Evolutionary conservation across 2,888 invertebrate species (phyloP).

Genomic region (Acrobasis suavella): DNA sequence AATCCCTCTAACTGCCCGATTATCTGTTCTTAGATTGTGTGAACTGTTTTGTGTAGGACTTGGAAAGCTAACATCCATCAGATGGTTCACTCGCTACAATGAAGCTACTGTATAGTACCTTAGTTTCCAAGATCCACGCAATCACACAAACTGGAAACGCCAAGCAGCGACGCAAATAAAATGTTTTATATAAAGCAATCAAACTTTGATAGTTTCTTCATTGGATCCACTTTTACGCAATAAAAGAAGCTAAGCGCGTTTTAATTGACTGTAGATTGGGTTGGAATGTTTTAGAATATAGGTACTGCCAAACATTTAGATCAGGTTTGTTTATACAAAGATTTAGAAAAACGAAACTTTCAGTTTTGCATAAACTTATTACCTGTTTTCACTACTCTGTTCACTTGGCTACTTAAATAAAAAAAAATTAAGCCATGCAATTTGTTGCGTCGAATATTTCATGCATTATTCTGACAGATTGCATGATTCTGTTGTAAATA

Average conservation of each 20-base stretch:
- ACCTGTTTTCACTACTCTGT: too few relatives aligned
- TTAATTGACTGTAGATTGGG: too few relatives aligned
- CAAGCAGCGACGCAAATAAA: conserved; percentile 6
- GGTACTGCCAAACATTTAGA: too few relatives aligned
- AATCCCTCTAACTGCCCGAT: conserved; percentile 19
- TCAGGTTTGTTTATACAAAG: too few relatives aligned
- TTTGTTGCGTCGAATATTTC: too few relatives aligned
- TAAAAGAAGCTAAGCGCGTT: conserved; percentile 5
- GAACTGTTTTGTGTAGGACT: conserved; percentile 35
- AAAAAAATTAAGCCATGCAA: too few relatives aligned
- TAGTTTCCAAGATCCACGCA: conserved; percentile 21
- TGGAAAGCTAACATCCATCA: conserved; percentile 33
- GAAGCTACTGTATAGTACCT: conserved; percentile 31
- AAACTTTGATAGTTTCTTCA: conserved; percentile 7
- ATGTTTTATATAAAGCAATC: conserved; percentile 9
- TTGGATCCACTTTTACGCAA: conserved; percentile 1
- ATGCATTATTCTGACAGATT: too few relatives aligned
- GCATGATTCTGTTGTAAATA: too few relatives aligned
- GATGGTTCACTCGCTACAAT: conserved; percentile 38
- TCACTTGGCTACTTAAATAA: too few relatives aligned
- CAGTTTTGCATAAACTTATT: too few relatives aligned
- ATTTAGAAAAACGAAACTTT: too few relatives aligned
- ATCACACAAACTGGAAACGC: conserved; percentile 4
- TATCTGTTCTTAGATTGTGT: conserved; percentile 41
- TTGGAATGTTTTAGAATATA: too few relatives aligned